Evolutionary conservation across 2,888 invertebrate species (phyloP).

Genomic region (Limnephilus auricula): DNA sequence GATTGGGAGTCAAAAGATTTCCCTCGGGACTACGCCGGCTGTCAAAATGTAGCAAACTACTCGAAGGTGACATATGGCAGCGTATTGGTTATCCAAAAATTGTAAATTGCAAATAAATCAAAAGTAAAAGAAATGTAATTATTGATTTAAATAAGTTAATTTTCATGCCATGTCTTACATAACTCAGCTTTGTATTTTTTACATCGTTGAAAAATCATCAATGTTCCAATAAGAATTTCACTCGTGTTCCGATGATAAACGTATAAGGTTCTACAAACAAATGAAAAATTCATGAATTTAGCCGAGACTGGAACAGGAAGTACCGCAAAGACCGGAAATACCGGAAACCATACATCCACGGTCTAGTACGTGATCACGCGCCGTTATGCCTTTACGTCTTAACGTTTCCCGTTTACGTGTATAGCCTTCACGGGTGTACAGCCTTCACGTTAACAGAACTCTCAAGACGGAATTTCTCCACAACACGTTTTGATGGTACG

Average conservation of each 20-base stretch:
- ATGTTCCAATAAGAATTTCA: neutral
- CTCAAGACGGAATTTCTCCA: neutral
- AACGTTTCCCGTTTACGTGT: slow-evolving; percentile 20
- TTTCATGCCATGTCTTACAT: neutral
- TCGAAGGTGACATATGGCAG: too few relatives aligned
- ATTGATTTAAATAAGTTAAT: too few relatives aligned
- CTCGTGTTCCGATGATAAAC: neutral
- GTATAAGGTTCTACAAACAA: slow-evolving; percentile 3
- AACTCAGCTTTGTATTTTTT: neutral
- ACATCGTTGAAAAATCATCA: neutral
- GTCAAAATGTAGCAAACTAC: too few relatives aligned
- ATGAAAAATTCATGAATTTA: slow-evolving; percentile 34
- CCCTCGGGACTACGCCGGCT: too few relatives aligned
- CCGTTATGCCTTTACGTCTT: slow-evolving; percentile 15
- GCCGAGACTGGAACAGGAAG: neutral
- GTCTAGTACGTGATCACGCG: slow-evolving; percentile 26
- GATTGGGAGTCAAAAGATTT: too few relatives aligned
- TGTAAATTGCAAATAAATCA: too few relatives aligned
- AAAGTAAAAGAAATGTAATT: too few relatives aligned
- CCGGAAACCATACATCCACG: slow-evolving; percentile 47
- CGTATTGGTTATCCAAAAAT: too few relatives aligned
- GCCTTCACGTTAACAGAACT: neutral
- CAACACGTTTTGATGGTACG: neutral
- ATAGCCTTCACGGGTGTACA: neutral
- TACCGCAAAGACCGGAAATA: slow-evolving; percentile 17